Conservation (phyloP, 2,113 vertebrate genomes). For the Elephantulus edwardii region DNA sequence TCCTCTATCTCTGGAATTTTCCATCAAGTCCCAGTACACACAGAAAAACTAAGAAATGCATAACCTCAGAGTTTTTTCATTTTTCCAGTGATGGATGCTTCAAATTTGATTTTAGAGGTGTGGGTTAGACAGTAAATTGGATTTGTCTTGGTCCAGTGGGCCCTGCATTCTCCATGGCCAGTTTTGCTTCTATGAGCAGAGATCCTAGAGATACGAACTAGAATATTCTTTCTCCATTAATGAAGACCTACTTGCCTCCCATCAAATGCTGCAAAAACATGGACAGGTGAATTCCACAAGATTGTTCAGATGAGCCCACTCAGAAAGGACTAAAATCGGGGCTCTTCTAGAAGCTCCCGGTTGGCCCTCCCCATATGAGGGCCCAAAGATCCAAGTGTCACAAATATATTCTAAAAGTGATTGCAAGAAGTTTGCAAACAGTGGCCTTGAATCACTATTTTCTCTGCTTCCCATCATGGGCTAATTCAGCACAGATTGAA, state of each 20-base stretch:
- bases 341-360: slow-evolving; percentile 31
- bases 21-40: slow-evolving; percentile 15
- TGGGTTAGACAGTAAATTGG: not conserved
- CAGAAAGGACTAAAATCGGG: slow-evolving; percentile 11
- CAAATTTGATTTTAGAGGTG: not conserved
- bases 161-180: not conserved
- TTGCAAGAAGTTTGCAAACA: slow-evolving; percentile 78
- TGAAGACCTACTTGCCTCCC: not conserved
- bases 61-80: slow-evolving; percentile 8
- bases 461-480: slow-evolving; percentile 77
- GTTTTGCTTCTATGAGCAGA: not conserved
- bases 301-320: not conserved
- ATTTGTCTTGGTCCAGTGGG: slow-evolving; percentile 18
- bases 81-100: slow-evolving; percentile 27
- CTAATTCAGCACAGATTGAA: slow-evolving; percentile 79
- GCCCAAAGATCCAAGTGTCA: slow-evolving; percentile 54
- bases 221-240: not conserved
- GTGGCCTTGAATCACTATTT: slow-evolving; percentile 75
- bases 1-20: slow-evolving; percentile 17
- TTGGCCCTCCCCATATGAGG: slow-evolving; percentile 20
- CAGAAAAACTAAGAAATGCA: slow-evolving; percentile 1
- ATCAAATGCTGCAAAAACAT: not conserved
- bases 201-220: slow-evolving; percentile 8
- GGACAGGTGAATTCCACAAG: slow-evolving; percentile 23
- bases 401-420: slow-evolving; percentile 69